Evolutionary conservation across 2,888 invertebrate genomes (phyloP).

Genomic region (Diplolepis rosae): DNA sequence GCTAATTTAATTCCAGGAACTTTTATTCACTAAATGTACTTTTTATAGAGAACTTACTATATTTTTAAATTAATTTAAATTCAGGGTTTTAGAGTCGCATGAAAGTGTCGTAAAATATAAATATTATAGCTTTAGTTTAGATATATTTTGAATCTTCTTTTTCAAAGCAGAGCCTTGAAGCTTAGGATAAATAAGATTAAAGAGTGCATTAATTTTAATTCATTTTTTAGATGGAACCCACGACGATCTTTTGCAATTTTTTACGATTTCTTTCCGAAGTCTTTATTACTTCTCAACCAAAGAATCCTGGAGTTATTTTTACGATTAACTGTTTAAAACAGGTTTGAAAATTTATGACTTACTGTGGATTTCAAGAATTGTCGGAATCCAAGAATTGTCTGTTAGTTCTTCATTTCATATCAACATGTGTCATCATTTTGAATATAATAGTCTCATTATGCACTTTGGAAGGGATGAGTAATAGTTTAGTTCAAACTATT

Average conservation of each 20-base stretch:
- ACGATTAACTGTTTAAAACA: neutral
- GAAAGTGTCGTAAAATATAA: too few relatives aligned
- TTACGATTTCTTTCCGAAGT: conserved; percentile 3
- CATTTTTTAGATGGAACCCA: neutral
- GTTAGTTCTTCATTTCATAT: neutral
- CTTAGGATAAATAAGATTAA: neutral
- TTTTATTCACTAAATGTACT: too few relatives aligned
- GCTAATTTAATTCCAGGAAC: too few relatives aligned
- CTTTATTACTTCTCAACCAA: conserved; percentile 7
- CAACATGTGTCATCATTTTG: neutral
- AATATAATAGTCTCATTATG: neutral
- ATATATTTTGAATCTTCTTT: neutral
- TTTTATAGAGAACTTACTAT: too few relatives aligned
- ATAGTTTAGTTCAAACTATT: neutral
- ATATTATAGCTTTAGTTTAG: neutral
- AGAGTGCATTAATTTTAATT: neutral
- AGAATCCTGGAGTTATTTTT: conserved; percentile 12
- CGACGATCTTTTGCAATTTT: neutral
- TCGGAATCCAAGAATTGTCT: neutral
- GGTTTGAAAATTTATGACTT: neutral
- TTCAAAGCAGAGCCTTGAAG: neutral
- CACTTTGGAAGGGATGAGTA: neutral
- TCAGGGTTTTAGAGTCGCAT: too few relatives aligned
- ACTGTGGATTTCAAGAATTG: neutral
- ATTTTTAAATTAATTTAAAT: too few relatives aligned